Percentiles rank a stretch among this genome's conserved stretches.
phyloP scores from a whole-genome alignment of 2,113 vertebrate species.

The Chionodraco myersi region DNA sequence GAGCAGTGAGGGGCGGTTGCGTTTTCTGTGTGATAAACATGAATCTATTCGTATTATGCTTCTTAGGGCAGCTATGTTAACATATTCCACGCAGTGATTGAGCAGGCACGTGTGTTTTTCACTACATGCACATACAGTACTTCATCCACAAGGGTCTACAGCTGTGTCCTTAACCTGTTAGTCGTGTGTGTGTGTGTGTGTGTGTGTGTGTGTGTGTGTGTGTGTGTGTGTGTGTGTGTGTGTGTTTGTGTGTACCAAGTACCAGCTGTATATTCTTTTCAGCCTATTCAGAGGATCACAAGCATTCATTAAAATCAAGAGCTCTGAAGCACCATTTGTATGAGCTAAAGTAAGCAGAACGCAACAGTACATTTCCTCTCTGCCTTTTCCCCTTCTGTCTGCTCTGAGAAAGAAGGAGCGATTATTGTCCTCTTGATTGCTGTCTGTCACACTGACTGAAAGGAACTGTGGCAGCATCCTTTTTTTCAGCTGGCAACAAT shows the following conservation, averaged over 20 bases:
- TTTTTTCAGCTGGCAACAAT: slow-evolving; percentile 28
- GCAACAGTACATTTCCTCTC: slow-evolving; percentile 35
- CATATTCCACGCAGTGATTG: background rate
- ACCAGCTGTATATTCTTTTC: slow-evolving; percentile 52
- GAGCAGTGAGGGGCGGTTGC: slow-evolving; percentile 11
- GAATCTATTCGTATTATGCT: slow-evolving; percentile 16
- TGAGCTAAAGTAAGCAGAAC: slow-evolving; percentile 41
- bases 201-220: background rate
- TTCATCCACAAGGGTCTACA: slow-evolving; percentile 1
- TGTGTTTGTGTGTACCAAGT: slow-evolving; percentile 5
- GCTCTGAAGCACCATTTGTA: slow-evolving; percentile 37
- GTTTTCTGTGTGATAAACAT: background rate
- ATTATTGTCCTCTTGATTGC: slow-evolving; percentile 60
- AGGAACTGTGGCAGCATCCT: slow-evolving; percentile 38
- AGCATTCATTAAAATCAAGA: slow-evolving; percentile 48
- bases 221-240: background rate
- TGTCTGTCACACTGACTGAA: slow-evolving; percentile 55
- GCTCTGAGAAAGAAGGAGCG: slow-evolving; percentile 8
- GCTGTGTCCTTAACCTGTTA: slow-evolving; percentile 35
- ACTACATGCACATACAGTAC: background rate
- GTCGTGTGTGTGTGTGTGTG: background rate
- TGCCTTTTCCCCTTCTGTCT: slow-evolving; percentile 24
- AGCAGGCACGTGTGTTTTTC: background rate
- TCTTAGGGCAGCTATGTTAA: slow-evolving; percentile 20
- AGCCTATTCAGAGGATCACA: slow-evolving; percentile 35